Conservation (phyloP, 2,797 vertebrate species). For the Sebastes vulpes region DNA sequence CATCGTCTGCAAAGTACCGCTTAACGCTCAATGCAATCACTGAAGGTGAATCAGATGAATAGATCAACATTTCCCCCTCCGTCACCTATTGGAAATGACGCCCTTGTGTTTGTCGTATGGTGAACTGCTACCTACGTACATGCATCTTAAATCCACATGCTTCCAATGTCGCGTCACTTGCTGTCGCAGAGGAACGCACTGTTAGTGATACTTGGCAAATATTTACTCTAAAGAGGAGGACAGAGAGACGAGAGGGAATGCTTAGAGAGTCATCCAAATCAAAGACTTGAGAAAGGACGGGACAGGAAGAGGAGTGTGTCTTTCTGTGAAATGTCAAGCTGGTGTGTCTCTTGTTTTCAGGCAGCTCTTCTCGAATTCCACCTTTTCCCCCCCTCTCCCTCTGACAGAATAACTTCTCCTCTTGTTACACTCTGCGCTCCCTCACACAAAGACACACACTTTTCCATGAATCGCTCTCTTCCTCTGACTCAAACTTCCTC, state of each 20-base stretch:
- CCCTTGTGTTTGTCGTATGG: background rate
- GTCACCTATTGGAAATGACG: background rate
- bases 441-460: constrained; percentile 4
- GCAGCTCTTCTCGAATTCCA: constrained; percentile 59
- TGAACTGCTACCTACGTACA: background rate
- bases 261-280: background rate
- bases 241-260: constrained; percentile 3
- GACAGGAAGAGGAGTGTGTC: background rate
- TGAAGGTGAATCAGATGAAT: background rate
- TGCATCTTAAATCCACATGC: background rate
- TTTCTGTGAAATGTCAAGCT: constrained; percentile 43
- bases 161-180: background rate
- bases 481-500: constrained; percentile 39
- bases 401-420: constrained; percentile 55
- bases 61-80: background rate
- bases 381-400: constrained; percentile 54
- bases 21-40: background rate
- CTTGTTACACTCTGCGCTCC: constrained; percentile 40
- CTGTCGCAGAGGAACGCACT: constrained; percentile 8
- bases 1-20: background rate
- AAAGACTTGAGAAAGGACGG: constrained; percentile 10
- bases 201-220: constrained; percentile 43
- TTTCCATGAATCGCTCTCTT: constrained; percentile 59
- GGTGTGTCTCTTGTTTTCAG: constrained; percentile 20
- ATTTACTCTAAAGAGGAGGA: constrained; percentile 38